Percentiles rank a stretch among this genome's conserved stretches.
Conservation (phyloP, 2,797 vertebrate genomes). For the Mastacembelus armatus region DNA sequence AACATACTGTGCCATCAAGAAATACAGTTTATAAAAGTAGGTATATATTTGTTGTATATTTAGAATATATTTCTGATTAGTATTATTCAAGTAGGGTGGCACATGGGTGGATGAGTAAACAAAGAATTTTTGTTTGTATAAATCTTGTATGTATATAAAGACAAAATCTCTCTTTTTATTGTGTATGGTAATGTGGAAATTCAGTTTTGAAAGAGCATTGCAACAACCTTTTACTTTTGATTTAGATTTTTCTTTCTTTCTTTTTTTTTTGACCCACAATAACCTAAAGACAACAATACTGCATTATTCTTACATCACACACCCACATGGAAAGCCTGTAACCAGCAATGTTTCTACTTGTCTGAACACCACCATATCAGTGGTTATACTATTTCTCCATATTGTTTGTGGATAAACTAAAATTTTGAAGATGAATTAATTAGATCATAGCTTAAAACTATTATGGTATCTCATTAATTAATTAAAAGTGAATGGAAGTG, state of each 20-base stretch:
- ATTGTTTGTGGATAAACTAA: neutral
- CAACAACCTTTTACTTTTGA: constrained; percentile 4
- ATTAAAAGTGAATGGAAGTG: neutral
- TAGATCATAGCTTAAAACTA: constrained; percentile 1
- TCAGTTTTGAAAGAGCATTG: constrained; percentile 2
- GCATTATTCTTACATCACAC: constrained; percentile 41
- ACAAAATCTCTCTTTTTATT: constrained; percentile 29
- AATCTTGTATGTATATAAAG: too few species aligned
- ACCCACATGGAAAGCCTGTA: constrained; percentile 39
- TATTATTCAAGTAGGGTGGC: constrained; percentile 1
- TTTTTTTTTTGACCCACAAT: constrained; percentile 28
- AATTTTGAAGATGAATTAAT: constrained; percentile 12
- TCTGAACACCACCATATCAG: constrained; percentile 22
- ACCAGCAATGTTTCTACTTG: constrained; percentile 18
- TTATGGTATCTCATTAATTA: neutral
- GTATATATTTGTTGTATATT: neutral
- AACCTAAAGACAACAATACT: constrained; percentile 30
- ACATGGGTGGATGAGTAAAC: constrained; percentile 8
- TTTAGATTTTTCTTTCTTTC: too few species aligned
- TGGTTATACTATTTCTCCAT: neutral
- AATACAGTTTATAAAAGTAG: neutral
- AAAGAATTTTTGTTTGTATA: too few species aligned
- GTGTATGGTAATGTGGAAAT: constrained; percentile 1
- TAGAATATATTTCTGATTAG: constrained; percentile 8
- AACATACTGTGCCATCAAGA: neutral